phyloP scores from a whole-genome alignment of 2,888 invertebrate species.

The Lacanobia wlatinum region DNA sequence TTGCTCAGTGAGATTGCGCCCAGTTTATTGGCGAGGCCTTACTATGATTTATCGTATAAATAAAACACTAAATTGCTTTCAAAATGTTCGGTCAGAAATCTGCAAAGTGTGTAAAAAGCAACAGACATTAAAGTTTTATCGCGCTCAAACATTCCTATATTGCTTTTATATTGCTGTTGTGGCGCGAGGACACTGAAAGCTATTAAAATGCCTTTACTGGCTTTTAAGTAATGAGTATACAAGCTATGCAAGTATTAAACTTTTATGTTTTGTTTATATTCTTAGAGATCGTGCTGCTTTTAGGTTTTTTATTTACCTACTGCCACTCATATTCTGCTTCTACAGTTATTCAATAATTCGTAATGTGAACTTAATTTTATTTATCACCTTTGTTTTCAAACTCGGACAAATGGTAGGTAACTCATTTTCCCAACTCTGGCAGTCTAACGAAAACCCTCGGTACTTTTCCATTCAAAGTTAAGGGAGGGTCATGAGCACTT shows the following conservation, averaged over 20 bases:
- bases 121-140: conserved; percentile 61
- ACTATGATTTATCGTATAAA: conserved; percentile 69
- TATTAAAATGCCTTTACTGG: conserved; percentile 50
- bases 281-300: background rate
- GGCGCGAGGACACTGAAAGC: conserved; percentile 34
- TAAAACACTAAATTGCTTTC: conserved; percentile 53
- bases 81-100: conserved; percentile 46
- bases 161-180: conserved; percentile 49
- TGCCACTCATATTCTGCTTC: background rate
- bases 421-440: conserved; percentile 42
- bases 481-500: conserved; percentile 52
- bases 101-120: conserved; percentile 38
- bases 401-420: conserved; percentile 47
- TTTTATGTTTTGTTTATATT: conserved; percentile 4
- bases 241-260: conserved; percentile 19
- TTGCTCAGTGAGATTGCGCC: conserved; percentile 75
- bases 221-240: conserved; percentile 51
- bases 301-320: background rate
- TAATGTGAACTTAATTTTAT: conserved; percentile 9
- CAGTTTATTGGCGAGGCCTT: conserved; percentile 72
- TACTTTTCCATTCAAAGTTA: conserved; percentile 54
- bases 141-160: conserved; percentile 48
- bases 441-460: conserved; percentile 49
- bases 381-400: conserved; percentile 26
- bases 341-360: background rate